These are phyloP conservation scores for Anas capensis DNA, from an alignment of 2,797 vertebrate species.

Conservation along the genomic window DNA sequence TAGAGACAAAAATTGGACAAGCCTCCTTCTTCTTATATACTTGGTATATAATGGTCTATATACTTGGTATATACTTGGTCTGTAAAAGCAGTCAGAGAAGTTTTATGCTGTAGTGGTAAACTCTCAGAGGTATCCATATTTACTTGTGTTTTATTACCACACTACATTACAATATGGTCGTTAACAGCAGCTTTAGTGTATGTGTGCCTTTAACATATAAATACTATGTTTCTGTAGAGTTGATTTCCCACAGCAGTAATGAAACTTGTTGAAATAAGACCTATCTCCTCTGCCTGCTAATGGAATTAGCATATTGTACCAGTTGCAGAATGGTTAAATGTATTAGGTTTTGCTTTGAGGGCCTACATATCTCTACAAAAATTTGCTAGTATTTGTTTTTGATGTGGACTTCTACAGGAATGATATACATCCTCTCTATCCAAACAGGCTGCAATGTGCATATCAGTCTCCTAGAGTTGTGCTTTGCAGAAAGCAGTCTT, in stretches of 20 bases:
- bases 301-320: not conserved
- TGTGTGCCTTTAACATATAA: accelerated
- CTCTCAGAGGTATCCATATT: not conserved
- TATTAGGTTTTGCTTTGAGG: not conserved
- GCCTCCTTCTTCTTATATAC: accelerated
- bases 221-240: not conserved
- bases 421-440: not conserved
- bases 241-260: not conserved
- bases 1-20: not conserved
- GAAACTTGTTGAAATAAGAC: not conserved
- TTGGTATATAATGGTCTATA: no score
- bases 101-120: not conserved
- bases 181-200: not conserved
- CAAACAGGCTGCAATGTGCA: not conserved
- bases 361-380: not conserved
- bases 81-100: not conserved
- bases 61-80: not conserved
- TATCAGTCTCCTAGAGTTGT: not conserved
- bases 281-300: not conserved
- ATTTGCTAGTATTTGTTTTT: not conserved
- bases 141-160: not conserved
- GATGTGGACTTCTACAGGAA: not conserved
- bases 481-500: not conserved
- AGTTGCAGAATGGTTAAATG: not conserved
- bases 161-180: accelerated